Base-by-base conservation (phyloP, 92 coral and sea anemone genomes). In the Virgularia gustaviana region DNA sequence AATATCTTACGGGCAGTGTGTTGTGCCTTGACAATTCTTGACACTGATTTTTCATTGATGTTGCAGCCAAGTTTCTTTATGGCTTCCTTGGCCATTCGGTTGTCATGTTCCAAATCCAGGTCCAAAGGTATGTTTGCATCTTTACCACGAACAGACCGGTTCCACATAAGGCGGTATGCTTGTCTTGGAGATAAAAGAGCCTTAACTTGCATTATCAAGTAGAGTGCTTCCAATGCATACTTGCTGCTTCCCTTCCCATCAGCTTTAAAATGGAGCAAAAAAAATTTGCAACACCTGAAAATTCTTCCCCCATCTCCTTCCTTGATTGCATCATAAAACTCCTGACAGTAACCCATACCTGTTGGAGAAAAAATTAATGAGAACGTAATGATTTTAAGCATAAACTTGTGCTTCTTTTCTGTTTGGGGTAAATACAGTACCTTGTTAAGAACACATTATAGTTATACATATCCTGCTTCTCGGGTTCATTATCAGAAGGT, bases 271-370 rank as follows among this genome's bases (percentile, higher is more conserved):
- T 81, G 79, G 9, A 82, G 78, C 63, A 85, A 70, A 35, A 81
- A 64, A 18, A 81, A 81, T 54, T 85, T 76, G 86, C 83, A 85
- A 59, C 86, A 85, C 61, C 83, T 38, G 31, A 81, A 38, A 9
- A 52, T 43, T 54, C 90, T 53, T 9, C 73, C 72, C 1, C 90
- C 90, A 85, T 85, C 80, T n/a, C 83, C 90, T 18, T 85, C 90
- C 1, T 78, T 32, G 1, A 79, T 81, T 24, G 83, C 79, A 77
- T 85, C 83, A 18, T 81, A 56, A 63, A 85, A 81, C 36, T 85
- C 82, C 71, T 70, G 36, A 37, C 71, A 85, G 49, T 25, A 85
- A 36, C 22, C 86, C 90, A 66, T 76, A 74, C n/a, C n/a, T n/a
- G n/a, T n/a, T n/a, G n/a, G n/a, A n/a, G n/a, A n/a, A n/a, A n/a